Percentiles rank a stretch among this genome's conserved stretches.
Conservation (phyloP, 2,113 vertebrate genomes). For the Peromyscus maniculatus region DNA sequence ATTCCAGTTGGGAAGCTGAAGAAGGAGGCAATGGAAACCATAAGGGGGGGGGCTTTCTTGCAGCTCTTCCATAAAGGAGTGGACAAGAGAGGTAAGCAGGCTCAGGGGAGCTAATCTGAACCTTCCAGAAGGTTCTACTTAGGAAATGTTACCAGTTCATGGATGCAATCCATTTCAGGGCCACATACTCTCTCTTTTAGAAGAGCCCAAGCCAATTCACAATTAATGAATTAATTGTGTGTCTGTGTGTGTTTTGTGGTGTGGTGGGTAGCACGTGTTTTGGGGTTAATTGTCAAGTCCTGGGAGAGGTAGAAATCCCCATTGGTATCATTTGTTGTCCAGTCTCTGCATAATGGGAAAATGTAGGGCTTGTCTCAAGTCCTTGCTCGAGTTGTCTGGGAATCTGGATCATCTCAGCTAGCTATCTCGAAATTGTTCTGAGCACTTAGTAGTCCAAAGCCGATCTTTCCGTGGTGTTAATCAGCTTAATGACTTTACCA, state of each 20-base stretch:
- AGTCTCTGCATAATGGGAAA: no score
- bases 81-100: background rate
- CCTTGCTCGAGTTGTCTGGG: no score
- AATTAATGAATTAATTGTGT: background rate
- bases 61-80: constrained; percentile 11
- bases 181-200: background rate
- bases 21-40: background rate
- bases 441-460: no score
- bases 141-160: background rate
- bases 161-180: background rate
- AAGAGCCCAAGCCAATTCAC: background rate
- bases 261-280: background rate
- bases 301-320: no score
- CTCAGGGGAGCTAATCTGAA: background rate
- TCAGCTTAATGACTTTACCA: no score
- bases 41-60: background rate
- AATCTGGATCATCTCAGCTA: no score
- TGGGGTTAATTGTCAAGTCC: no score
- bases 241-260: background rate
- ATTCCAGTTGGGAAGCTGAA: background rate
- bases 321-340: no score
- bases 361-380: no score
- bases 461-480: no score
- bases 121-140: background rate
- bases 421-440: no score